Conservation (phyloP, 2,797 vertebrate species). For the Bufotes viridis region DNA sequence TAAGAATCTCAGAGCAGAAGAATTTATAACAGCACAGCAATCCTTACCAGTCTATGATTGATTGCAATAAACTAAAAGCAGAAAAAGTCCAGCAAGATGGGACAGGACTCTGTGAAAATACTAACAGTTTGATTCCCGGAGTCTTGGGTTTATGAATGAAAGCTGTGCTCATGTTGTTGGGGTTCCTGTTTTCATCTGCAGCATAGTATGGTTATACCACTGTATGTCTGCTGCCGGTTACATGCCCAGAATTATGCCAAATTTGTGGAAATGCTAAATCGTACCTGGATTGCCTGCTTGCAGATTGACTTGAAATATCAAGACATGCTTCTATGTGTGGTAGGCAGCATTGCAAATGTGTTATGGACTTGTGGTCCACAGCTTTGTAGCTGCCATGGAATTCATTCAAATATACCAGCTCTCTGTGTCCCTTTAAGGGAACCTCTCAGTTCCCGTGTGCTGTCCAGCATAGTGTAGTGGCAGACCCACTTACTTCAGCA, state of each 20-base stretch:
- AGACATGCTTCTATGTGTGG: neutral
- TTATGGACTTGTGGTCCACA: neutral
- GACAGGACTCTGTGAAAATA: neutral
- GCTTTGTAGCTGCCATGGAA: neutral
- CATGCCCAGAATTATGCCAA: neutral
- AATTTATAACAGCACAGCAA: neutral
- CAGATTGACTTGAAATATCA: neutral
- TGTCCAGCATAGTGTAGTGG: no score
- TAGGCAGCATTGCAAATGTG: neutral
- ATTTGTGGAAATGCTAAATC: neutral
- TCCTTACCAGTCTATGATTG: neutral
- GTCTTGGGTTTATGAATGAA: neutral
- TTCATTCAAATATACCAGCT: no score
- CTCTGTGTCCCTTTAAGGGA: no score
- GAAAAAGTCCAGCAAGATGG: neutral
- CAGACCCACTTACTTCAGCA: no score
- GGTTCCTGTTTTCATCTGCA: neutral
- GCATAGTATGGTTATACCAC: neutral
- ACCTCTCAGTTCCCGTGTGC: no score
- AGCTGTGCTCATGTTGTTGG: neutral
- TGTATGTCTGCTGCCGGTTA: neutral
- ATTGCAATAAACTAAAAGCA: neutral
- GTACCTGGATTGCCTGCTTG: neutral
- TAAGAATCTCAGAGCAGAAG: neutral
- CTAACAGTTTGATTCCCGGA: neutral